Base-by-base conservation (phyloP, 2,888 invertebrate genomes). In the Drosophila affinis region DNA sequence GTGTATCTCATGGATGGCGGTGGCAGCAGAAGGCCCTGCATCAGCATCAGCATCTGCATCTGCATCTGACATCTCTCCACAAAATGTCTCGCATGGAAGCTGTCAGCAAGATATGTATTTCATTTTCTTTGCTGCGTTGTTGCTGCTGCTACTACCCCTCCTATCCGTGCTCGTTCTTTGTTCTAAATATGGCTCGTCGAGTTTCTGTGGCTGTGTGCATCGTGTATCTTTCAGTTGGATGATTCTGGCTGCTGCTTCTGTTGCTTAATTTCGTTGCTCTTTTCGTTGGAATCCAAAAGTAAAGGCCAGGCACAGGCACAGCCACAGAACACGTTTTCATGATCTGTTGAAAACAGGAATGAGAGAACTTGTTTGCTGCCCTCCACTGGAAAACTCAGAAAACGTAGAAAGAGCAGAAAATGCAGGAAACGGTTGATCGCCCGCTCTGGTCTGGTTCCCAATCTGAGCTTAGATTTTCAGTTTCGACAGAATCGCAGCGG, bases 71-170 rank as follows among this genome's bases (percentile, higher is more conserved):
- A 77, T 62, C 64, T 68, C 72, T 74, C 68, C 62, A 74, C 77
- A 84, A 84, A 84, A 82, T 85, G 79, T 75, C 85, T 81, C 64
- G 65, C 79, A 59, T 82, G 74, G 69, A 71, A 60, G 75, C 75
- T 79, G 79, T 67, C 80, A 71, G 79, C 72, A 58, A 53, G 63
- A 68, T 67, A 64, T 75, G 62, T 45, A 67, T 75, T 63, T 45
- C 72, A 72, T 72, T 67, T 39, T 14, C 39, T 39, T 67, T 39
- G 39, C 39, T 39, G 39, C 39, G 14, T n/a, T 7, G 7, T 62
- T 64, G 64, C 58, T 52, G 57, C 45, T 44, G 9, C 24, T 17
- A 12, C 21, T 48, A 46, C 9, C 29, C 27, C 12, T 3, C 45
- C 27, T 46, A 9, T 49, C 24, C 59, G 49, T 59, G 46, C 48